Percentiles rank a stretch among this genome's conserved stretches.
Conservation (phyloP, 30 jellyfish, hydroid and myxozoan species). For the Chironex yamaguchii region DNA sequence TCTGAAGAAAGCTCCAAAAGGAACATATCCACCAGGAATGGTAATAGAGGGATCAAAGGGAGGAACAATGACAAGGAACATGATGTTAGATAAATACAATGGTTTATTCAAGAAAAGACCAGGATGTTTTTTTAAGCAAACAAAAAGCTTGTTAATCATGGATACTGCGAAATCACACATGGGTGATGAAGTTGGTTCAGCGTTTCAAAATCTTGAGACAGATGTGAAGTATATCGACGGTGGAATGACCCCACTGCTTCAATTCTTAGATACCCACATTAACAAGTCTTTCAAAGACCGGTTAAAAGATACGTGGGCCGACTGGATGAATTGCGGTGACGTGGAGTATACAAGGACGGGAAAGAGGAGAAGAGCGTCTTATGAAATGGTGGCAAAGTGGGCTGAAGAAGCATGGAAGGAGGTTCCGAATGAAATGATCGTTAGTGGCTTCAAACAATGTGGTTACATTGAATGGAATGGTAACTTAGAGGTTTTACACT, state of each 20-base stretch:
- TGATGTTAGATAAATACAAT: no score
- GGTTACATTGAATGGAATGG: constrained; percentile 33
- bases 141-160: background rate
- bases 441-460: constrained; percentile 7
- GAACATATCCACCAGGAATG: no score
- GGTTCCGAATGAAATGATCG: background rate
- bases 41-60: no score
- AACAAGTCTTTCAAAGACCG: constrained; percentile 38
- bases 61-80: no score
- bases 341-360: background rate
- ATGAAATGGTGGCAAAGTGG: constrained; percentile 34
- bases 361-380: constrained; percentile 36
- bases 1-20: no score
- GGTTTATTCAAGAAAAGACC: no score
- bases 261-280: constrained; percentile 28
- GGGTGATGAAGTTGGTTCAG: background rate
- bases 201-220: background rate
- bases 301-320: background rate
- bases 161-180: background rate
- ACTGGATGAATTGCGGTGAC: background rate
- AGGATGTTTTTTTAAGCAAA: no score
- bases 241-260: constrained; percentile 45
- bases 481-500: background rate
- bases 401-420: constrained; percentile 13
- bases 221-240: constrained; percentile 5